Evolutionary conservation across 1,140 invertebrate species (phyloP).

Genomic region (Notospermus geniculatus): DNA sequence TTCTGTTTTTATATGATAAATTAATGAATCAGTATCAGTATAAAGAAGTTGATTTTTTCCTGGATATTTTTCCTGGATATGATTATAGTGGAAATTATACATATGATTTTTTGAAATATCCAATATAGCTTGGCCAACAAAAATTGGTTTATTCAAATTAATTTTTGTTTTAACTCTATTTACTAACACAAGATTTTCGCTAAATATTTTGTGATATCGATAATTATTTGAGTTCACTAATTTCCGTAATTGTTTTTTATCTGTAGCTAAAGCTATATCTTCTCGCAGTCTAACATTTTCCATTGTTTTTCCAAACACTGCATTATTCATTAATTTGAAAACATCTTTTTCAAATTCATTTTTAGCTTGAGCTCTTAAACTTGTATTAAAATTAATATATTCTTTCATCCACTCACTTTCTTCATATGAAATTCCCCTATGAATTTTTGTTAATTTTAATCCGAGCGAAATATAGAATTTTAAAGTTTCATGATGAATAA

Average conservation of each 20-base stretch:
- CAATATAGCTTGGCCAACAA: conserved; percentile 29
- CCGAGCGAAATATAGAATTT: conserved; percentile 21
- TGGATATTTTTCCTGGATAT: conserved; percentile 27
- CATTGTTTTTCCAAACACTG: conserved; percentile 57
- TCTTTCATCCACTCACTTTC: conserved; percentile 19
- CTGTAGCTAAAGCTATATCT: conserved; percentile 33
- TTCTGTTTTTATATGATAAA: conserved; percentile 48
- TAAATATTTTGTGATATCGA: conserved; percentile 44
- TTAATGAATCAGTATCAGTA: conserved; percentile 56
- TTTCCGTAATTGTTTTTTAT: neutral
- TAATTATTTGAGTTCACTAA: conserved; percentile 35
- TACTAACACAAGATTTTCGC: conserved; percentile 31
- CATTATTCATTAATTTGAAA: conserved; percentile 57
- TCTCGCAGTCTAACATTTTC: conserved; percentile 51
- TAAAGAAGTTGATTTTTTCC: conserved; percentile 42
- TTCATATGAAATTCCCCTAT: conserved; percentile 20
- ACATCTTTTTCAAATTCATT: conserved; percentile 56
- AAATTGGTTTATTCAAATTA: conserved; percentile 32
- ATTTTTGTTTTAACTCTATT: conserved; percentile 26
- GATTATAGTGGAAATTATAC: conserved; percentile 47
- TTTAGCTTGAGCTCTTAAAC: conserved; percentile 42
- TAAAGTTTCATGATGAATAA: conserved; percentile 23
- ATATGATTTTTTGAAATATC: conserved; percentile 34
- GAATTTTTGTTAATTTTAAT: conserved; percentile 25
- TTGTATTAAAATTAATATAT: conserved; percentile 30